phyloP scores from a whole-genome alignment of 2,888 invertebrate species.

The Synergus laeviventris region DNA sequence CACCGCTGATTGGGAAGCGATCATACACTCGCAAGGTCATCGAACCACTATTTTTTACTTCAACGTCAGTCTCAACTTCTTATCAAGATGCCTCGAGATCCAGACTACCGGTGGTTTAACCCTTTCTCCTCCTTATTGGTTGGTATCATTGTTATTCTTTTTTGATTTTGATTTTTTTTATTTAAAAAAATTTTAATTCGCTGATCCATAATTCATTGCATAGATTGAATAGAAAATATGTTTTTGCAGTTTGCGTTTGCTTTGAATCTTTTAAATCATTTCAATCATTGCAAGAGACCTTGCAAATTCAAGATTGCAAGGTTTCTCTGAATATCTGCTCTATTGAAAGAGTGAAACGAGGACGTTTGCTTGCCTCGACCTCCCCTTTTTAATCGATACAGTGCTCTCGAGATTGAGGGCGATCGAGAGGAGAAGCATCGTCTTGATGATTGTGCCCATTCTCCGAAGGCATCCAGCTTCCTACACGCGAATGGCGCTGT shows the following conservation, averaged over 20 bases:
- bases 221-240: no score
- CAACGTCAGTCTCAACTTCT: constrained; percentile 3
- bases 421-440: constrained; percentile 57
- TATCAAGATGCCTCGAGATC: neutral
- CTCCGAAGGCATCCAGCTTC: constrained; percentile 52
- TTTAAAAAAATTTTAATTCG: no score
- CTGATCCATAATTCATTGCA: no score
- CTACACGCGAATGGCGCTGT: constrained; percentile 53
- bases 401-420: constrained; percentile 45
- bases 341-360: neutral
- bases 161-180: neutral
- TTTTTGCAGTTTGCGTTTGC: neutral
- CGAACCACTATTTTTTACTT: constrained; percentile 47
- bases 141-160: neutral
- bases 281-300: no score
- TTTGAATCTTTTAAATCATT: neutral
- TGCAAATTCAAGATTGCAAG: neutral
- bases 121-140: neutral
- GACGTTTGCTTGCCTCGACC: constrained; percentile 42
- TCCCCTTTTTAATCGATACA: constrained; percentile 52
- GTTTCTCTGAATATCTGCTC: neutral
- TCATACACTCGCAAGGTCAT: constrained; percentile 46
- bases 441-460: constrained; percentile 52
- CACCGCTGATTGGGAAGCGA: constrained; percentile 43
- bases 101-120: neutral